Evolutionary conservation across 2,888 invertebrate species (phyloP), one percentile per base, ranked within the genome.

Genomic region (Diabrotica balteata): DNA sequence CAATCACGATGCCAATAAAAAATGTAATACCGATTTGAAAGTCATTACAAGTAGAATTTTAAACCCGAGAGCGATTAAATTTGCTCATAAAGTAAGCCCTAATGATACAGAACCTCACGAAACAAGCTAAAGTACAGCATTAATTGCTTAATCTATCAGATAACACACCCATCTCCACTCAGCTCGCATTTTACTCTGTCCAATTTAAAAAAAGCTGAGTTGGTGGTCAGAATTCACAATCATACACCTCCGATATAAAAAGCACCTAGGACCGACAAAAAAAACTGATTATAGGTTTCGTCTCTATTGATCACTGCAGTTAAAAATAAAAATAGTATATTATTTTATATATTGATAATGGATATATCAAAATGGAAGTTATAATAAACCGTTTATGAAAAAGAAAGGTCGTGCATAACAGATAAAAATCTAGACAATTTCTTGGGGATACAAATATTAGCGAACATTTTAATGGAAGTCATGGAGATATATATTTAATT

Each of bases 61-160:
- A 67, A 73, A 70, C 70, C 66, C 67, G 68, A 59, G 67, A 66
- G 71, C 73, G 75, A 77, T 76, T 73, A 76, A 76, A 72, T 76
- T 75, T 75, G 73, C 77, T 70, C 80, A 79, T 81, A 80, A 81
- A 81, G 76, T 73, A 78, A 74, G 74, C 75, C 76, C 76, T 81
- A 81, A 81, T 80, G 80, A 81, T 77, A 77, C 78, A 76, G 77
- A 80, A 77, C 75, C 77, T 79, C 78, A 80, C 80, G 80, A 81
- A 78, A 79, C 78, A 75, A 76, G 75, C 72, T 73, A 75, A 77
- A 76, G 75, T 79, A 74, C 78, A 76, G 76, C 81, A 81, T 81
- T 81, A 81, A 82, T 82, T 82, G 80, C 81, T 82, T 81, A 81
- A 82, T 82, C 80, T 81, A 81, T 81, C 82, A 80, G 81, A 81